phyloP scores from a whole-genome alignment of 2,888 invertebrate species.

The Phragmatobia fuliginosa region DNA sequence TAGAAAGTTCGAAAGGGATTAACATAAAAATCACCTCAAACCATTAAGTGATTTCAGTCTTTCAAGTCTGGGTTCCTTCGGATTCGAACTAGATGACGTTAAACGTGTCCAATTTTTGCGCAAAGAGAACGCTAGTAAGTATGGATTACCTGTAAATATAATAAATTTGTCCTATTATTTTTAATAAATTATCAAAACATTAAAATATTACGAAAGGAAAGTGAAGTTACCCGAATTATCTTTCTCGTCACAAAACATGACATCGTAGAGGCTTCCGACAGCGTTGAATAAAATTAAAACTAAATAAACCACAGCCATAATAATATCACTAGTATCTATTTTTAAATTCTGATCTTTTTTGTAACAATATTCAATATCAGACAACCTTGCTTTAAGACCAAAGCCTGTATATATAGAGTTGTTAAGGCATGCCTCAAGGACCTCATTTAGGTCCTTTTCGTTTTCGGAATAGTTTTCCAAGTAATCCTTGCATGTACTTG shows the following conservation, averaged over 20 bases:
- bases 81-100: slow-evolving; percentile 61
- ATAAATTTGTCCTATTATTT: background rate
- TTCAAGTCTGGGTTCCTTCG: slow-evolving; percentile 68
- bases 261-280: slow-evolving; percentile 72
- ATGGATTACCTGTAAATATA: slow-evolving; percentile 66
- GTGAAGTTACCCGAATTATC: slow-evolving; percentile 59
- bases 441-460: slow-evolving; percentile 31
- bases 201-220: background rate
- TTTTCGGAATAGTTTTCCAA: slow-evolving; percentile 30
- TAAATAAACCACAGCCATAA: slow-evolving; percentile 65
- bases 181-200: background rate
- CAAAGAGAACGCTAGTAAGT: slow-evolving; percentile 73
- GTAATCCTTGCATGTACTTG: slow-evolving; percentile 63
- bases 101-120: slow-evolving; percentile 72
- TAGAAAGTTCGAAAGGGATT: background rate
- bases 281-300: slow-evolving; percentile 66
- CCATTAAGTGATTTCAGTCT: slow-evolving; percentile 76
- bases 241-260: slow-evolving; percentile 43
- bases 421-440: slow-evolving; percentile 74
- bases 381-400: slow-evolving; percentile 63
- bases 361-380: slow-evolving; percentile 68
- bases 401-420: slow-evolving; percentile 66
- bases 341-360: slow-evolving; percentile 51
- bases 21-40: slow-evolving; percentile 61
- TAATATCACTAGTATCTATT: slow-evolving; percentile 65